Evolutionary conservation across 2,888 invertebrate species (phyloP), one percentile per base, ranked within the genome.

Genomic region (Melieria picta): DNA sequence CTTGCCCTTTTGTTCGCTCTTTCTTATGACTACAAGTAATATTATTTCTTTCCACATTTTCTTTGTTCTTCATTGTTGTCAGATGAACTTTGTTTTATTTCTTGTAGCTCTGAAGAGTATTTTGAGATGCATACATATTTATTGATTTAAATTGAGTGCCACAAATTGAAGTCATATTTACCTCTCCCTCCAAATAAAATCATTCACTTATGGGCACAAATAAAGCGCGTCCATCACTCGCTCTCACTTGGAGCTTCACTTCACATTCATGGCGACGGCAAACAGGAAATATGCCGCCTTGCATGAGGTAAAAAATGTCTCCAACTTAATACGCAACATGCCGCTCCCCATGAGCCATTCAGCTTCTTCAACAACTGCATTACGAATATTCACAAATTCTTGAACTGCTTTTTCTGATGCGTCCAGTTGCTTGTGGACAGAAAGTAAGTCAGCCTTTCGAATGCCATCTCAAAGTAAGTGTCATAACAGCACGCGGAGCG

Each of bases 351-450:
- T n/a, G 42, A 30, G 30, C 30, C 30, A 30, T 30, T 30, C 30
- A 30, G 30, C 30, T 30, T 30, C 30, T 30, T 1, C 30, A 2
- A 30, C 30, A 30, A 30, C 30, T 30, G 30, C 30, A 50, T 43
- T 6, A 16, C 10, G 45, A 70, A 65, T n/a, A 65, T 70, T 45
- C 65, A 43, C 11, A 70, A 50, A 50, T 65, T 65, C 9, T 60
- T 42, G 52, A 70, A 65, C 48, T 11, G 46, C 3, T 5, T 11
- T 43, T 52, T 65, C 52, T 58, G 64, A 56, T 46, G 11, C 10
- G 47, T 13, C 63, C 63, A 63, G 47, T 77, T 69, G 69, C 63
- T 71, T 7, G 60, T 55, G 42, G 61, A 71, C 11, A 67, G 52
- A 5, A 67, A 42, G 30, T 62, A 52, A 3, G 65, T 42, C 48